These are phyloP conservation scores for Ciconia boyciana DNA, from an alignment of 2,113 vertebrate species.

Conservation along the genomic window DNA sequence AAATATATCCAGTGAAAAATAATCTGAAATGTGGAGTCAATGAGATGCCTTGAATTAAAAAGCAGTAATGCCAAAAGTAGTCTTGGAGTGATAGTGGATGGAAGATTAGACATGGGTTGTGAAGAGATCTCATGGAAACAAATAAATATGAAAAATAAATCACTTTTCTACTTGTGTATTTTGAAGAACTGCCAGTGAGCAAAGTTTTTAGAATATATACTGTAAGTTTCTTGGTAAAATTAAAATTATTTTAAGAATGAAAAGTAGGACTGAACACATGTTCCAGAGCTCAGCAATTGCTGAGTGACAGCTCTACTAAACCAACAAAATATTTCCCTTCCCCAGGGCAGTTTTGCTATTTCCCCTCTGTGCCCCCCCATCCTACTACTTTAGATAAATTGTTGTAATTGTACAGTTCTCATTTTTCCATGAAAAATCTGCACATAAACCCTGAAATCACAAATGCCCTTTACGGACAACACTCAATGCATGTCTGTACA, in stretches of 20 bases:
- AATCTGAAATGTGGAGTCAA: not conserved
- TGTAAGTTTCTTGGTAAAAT: not conserved
- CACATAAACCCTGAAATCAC: not conserved
- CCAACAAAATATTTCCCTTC: not conserved
- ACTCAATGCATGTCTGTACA: not conserved
- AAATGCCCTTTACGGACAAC: not conserved
- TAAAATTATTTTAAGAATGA: not conserved
- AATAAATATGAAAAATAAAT: not conserved
- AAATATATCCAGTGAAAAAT: slow-evolving; percentile 36
- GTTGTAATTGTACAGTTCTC: not conserved
- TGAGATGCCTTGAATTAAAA: slow-evolving; percentile 6
- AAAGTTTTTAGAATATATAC: not conserved
- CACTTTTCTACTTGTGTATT: not conserved
- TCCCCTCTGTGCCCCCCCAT: not conserved
- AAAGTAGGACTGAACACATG: not conserved
- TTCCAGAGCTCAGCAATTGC: not conserved
- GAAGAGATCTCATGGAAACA: not conserved
- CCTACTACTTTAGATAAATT: not conserved
- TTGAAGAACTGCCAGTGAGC: not conserved
- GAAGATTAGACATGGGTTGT: not conserved
- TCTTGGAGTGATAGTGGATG: not conserved
- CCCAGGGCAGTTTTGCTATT: not conserved
- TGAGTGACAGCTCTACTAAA: not conserved
- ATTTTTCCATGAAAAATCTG: not conserved
- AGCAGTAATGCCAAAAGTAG: not conserved